Percentiles rank a stretch among this genome's conserved stretches.
phyloP scores from a whole-genome alignment of 1,140 invertebrate species.

The Ceratosolen solmsi region DNA sequence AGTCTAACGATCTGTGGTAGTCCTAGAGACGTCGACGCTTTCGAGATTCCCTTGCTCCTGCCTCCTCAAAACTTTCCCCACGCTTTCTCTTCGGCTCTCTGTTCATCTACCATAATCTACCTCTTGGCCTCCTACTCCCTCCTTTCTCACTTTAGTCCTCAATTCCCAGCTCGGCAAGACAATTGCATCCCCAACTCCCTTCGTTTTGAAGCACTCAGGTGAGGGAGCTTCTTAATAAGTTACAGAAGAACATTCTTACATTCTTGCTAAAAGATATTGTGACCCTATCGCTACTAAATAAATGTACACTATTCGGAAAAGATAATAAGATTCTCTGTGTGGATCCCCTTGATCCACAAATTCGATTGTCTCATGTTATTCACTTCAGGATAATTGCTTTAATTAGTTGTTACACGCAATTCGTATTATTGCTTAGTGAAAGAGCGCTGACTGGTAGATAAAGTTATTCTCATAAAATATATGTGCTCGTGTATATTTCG shows the following conservation, averaged over 20 bases:
- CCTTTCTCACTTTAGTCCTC: no score
- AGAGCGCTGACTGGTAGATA: no score
- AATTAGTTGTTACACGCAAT: no score
- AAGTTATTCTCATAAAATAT: no score
- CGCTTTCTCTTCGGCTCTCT: slow-evolving; percentile 36
- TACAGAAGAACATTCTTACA: background rate
- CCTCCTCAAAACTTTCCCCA: slow-evolving; percentile 37
- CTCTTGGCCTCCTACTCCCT: background rate
- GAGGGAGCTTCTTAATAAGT: background rate
- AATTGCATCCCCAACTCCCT: background rate
- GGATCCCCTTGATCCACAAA: background rate
- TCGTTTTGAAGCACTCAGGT: background rate
- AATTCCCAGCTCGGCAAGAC: background rate
- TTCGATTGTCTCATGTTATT: background rate
- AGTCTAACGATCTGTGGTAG: slow-evolving; percentile 48
- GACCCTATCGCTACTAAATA: background rate
- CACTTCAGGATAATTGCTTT: no score
- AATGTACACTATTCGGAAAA: background rate
- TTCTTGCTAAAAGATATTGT: background rate
- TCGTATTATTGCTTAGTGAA: no score
- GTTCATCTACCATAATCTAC: background rate
- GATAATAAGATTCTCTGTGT: background rate
- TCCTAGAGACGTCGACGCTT: slow-evolving; percentile 14
- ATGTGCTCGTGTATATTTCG: no score
- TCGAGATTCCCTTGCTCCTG: background rate